phyloP scores from a whole-genome alignment of 2,113 vertebrate species.

The Tragulus kanchil region DNA sequence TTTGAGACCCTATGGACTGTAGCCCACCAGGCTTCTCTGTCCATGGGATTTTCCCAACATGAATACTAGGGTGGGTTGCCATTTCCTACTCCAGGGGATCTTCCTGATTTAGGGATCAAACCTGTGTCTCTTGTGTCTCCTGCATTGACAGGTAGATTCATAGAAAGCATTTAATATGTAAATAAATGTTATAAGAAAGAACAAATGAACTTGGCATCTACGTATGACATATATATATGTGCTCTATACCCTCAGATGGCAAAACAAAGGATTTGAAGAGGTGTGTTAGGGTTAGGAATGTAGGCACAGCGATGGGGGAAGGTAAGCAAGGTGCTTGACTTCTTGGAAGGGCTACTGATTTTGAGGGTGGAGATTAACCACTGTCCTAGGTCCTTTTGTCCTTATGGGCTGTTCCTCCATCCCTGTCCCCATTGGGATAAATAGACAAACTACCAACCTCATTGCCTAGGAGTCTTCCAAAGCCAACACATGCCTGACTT shows the following conservation, averaged over 20 bases:
- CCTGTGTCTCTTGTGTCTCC: background rate
- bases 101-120: background rate
- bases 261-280: background rate
- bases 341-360: background rate
- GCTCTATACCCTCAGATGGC: background rate
- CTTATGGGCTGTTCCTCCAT: background rate
- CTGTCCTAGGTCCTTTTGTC: background rate
- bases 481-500: background rate
- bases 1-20: background rate
- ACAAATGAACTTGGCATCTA: background rate
- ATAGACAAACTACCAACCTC: background rate
- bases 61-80: background rate
- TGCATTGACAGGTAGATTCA: background rate
- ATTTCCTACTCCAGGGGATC: background rate
- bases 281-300: background rate
- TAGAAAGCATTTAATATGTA: background rate
- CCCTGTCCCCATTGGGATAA: background rate
- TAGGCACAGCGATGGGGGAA: background rate
- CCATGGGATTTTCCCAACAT: background rate
- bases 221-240: too few species aligned
- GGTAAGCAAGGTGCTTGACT: fast-evolving
- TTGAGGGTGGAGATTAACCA: background rate
- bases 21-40: background rate
- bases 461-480: background rate
- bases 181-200: background rate